Base-by-base conservation (phyloP, 2,113 vertebrate species). In the Ophiodon elongatus region DNA sequence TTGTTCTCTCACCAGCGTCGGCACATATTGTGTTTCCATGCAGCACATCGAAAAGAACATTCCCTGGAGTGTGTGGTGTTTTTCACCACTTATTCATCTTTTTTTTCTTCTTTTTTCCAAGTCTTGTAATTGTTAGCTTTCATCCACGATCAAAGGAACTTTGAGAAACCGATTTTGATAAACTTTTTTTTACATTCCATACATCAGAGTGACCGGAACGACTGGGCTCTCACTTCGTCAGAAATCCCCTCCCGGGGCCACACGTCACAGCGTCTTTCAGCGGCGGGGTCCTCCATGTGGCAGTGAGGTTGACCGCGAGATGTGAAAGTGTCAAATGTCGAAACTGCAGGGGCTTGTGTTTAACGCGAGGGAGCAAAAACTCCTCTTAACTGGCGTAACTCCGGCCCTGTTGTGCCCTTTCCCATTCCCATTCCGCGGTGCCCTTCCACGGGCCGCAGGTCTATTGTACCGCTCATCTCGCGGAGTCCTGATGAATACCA, bases 401-500 rank as follows among this genome's bases (percentile, higher is more conserved):
- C 10, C 8, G 13, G 31, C 29, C 4, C 50, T 59, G 57, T 19
- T 57, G 17, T 77, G 73, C 31, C 25, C 73, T 45, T 72, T 33
- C 19, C 47, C 14, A 45, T 35, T 73, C 37, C 54, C 43, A 45
- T 35, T 73, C 37, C 54, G 37, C 4, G 33, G 29, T 62, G 33
- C 56, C 41, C 47, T 54, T 81, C 67, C 13, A 39, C 23, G 50
- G 80, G 85, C 63, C 84, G 76, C 79, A 66, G 31, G 50, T 43
- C 54, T 73, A 59, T 57, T 69, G 39, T 79, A n/a, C 17, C 45
- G 72, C 60, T 79, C 64, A 80, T 85, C 82, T 88, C 37, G 73
- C 85, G 79, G 60, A 33, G 7, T 23, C 17, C 65, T 83, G 79
- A 76, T 80, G 50, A 90, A 91, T 88, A 72, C 83, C 66, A 33